phyloP scores from a whole-genome alignment of 1,140 invertebrate species.

The Thrips palmi region DNA sequence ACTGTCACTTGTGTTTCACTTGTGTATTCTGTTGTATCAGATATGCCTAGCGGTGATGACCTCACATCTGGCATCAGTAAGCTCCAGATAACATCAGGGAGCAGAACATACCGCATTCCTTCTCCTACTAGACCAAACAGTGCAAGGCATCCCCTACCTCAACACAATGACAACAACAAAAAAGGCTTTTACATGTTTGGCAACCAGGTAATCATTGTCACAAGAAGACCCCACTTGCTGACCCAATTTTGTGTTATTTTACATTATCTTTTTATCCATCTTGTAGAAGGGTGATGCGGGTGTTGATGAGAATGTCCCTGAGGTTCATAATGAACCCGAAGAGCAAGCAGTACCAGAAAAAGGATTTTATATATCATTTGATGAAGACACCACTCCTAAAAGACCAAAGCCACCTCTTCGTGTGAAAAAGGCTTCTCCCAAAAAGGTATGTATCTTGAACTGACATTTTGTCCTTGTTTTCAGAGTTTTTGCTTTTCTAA shows the following conservation, averaged over 20 bases:
- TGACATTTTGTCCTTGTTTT: constrained; percentile 8
- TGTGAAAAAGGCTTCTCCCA: constrained; percentile 53
- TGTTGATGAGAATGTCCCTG: not conserved
- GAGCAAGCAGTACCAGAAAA: constrained; percentile 45
- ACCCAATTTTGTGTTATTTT: too few species aligned
- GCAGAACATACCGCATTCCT: constrained; percentile 68
- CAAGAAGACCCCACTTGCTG: not conserved
- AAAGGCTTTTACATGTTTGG: constrained; percentile 25
- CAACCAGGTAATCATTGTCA: constrained; percentile 13
- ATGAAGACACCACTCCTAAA: constrained; percentile 60
- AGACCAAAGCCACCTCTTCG: constrained; percentile 71
- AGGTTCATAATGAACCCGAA: constrained; percentile 19
- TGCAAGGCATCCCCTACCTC: constrained; percentile 51
- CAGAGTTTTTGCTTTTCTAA: constrained; percentile 9
- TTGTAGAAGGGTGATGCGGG: not conserved
- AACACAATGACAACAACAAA: constrained; percentile 23
- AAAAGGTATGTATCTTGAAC: constrained; percentile 35
- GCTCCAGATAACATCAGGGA: constrained; percentile 69
- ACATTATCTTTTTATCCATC: too few species aligned
- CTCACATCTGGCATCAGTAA: constrained; percentile 41
- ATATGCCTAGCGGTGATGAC: constrained; percentile 30
- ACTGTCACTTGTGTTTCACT: not conserved
- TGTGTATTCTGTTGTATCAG: constrained; percentile 4
- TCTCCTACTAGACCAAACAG: constrained; percentile 55
- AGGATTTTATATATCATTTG: constrained; percentile 91